phyloP scores from a whole-genome alignment of 2,888 invertebrate genomes.

The Folsomia manolachei region DNA sequence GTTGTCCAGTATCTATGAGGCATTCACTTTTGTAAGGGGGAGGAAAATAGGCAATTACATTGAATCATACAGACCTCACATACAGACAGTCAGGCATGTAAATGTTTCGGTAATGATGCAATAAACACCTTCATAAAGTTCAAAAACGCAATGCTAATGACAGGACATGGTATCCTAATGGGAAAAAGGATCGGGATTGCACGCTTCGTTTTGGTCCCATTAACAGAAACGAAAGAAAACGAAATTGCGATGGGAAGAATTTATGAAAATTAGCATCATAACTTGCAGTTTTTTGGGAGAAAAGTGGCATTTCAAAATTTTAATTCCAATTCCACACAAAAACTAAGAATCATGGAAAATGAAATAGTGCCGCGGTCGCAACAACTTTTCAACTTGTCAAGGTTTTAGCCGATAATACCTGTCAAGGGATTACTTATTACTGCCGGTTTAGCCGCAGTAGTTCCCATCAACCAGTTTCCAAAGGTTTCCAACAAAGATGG shows the following conservation, averaged over 20 bases:
- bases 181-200: not conserved
- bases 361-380: too few species aligned
- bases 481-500: not conserved
- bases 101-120: conserved; percentile 17
- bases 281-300: too few species aligned
- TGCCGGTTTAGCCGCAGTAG: not conserved
- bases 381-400: too few species aligned
- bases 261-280: not conserved
- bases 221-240: not conserved
- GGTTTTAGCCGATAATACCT: too few species aligned
- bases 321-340: too few species aligned
- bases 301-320: too few species aligned
- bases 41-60: conserved; percentile 9
- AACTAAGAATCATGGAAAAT: too few species aligned
- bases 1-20: too few species aligned
- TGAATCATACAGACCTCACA: conserved; percentile 18
- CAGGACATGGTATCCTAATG: not conserved
- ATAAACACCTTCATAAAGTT: conserved; percentile 24
- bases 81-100: conserved; percentile 7
- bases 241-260: not conserved
- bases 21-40: not conserved
- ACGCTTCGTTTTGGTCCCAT: not conserved
- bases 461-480: not conserved
- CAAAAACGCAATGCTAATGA: not conserved
- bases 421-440: not conserved